Percentiles rank a stretch among this genome's conserved stretches.
phyloP scores from a whole-genome alignment of 2,113 vertebrate genomes.

The Toxostoma redivivum region DNA sequence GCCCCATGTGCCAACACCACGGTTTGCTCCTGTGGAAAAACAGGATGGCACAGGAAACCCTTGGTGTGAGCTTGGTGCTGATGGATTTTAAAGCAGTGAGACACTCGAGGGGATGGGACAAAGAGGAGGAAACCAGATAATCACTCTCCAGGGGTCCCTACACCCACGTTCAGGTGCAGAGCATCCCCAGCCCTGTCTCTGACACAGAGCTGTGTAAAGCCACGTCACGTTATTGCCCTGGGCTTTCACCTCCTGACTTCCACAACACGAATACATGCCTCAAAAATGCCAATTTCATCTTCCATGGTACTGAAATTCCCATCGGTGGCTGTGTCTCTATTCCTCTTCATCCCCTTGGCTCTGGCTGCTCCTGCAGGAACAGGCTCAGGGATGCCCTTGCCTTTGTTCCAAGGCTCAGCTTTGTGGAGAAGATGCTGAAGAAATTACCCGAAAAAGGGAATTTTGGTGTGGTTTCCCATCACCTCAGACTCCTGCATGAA shows the following conservation, averaged over 20 bases:
- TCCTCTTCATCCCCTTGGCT: not conserved
- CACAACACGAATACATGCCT: accelerated
- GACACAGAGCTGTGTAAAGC: not conserved
- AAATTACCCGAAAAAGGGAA: not conserved
- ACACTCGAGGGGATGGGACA: not conserved
- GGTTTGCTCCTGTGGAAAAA: not conserved
- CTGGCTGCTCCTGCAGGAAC: not conserved
- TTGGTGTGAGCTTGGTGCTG: not conserved
- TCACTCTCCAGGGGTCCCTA: not conserved
- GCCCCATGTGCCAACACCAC: not conserved
- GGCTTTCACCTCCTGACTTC: not conserved
- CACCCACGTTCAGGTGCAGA: not conserved
- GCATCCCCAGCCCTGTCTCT: not conserved
- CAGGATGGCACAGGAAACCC: not conserved
- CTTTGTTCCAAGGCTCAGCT: not conserved
- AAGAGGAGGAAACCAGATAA: not conserved
- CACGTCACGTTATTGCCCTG: accelerated
- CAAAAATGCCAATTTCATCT: not conserved
- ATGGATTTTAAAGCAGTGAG: not conserved
- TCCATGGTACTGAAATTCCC: not conserved
- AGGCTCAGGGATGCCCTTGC: not conserved
- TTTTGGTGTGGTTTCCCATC: not conserved
- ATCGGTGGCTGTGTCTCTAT: not conserved
- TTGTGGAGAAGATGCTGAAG: not conserved
- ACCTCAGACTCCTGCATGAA: not conserved